Conservation (phyloP, 2,888 invertebrate genomes). For the Panzeria rudis region DNA sequence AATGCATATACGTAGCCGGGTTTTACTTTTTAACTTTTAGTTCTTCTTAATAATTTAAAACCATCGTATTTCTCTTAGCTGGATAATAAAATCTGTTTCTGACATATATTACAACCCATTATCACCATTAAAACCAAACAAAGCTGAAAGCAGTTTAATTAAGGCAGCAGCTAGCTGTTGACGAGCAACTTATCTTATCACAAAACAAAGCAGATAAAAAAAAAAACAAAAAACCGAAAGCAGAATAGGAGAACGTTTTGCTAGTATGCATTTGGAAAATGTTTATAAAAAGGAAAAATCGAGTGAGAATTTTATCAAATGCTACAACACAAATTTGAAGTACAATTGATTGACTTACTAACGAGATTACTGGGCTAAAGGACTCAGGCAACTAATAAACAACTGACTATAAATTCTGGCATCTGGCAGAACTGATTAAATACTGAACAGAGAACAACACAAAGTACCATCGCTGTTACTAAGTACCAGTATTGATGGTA, state of each 20-base stretch:
- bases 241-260: constrained; percentile 19
- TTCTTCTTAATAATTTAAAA: too few relatives aligned
- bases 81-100: constrained; percentile 12
- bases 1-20: too few relatives aligned
- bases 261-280: constrained; percentile 16
- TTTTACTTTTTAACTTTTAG: too few relatives aligned
- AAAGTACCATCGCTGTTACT: too few relatives aligned
- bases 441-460: constrained; percentile 21
- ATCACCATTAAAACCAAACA: constrained; percentile 27
- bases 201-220: too few relatives aligned
- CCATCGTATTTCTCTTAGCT: neutral
- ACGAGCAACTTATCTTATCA: constrained; percentile 5
- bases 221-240: neutral
- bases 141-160: constrained; percentile 23
- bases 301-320: constrained; percentile 18
- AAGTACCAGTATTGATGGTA: constrained; percentile 10
- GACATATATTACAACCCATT: constrained; percentile 9
- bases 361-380: constrained; percentile 52
- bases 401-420: constrained; percentile 46
- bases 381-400: constrained; percentile 42
- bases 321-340: constrained; percentile 56
- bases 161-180: constrained; percentile 32
- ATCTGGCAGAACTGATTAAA: constrained; percentile 53
- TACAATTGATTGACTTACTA: constrained; percentile 65
- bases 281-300: neutral